A percentile compares a stretch with the other conserved stretches of the same genome.
These are phyloP conservation scores for Panagrolaimus sp. DNA, from an alignment of 1,140 invertebrate species.

Conservation along the genomic window DNA sequence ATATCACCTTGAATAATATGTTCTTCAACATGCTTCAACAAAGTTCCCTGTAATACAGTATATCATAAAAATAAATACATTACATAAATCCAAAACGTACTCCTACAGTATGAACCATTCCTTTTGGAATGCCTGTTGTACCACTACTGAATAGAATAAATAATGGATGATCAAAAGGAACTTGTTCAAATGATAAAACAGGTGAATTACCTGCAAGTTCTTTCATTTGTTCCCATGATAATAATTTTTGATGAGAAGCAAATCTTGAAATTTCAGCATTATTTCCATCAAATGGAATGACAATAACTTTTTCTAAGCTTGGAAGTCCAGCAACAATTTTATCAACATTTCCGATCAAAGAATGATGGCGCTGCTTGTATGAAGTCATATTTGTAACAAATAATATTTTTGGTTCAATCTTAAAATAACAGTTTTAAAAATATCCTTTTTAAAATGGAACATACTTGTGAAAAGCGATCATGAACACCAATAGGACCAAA, in stretches of 20 bases:
- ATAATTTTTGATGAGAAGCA: conserved; percentile 28
- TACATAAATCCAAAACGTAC: conserved; percentile 57
- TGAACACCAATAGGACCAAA: conserved; percentile 63
- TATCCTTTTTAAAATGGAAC: background rate
- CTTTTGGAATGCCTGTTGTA: conserved; percentile 66
- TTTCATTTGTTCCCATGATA: conserved; percentile 23
- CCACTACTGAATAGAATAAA: conserved; percentile 67
- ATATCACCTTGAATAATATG: conserved; percentile 64
- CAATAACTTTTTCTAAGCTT: conserved; percentile 61
- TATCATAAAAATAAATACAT: background rate
- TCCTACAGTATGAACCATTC: conserved; percentile 66
- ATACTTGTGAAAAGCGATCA: conserved; percentile 46
- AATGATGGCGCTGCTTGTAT: conserved; percentile 65
- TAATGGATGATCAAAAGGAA: conserved; percentile 66
- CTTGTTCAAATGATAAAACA: conserved; percentile 61
- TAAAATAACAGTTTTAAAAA: conserved; percentile 60
- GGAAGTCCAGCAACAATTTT: conserved; percentile 62
- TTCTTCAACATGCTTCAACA: conserved; percentile 65
- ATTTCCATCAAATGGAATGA: conserved; percentile 60
- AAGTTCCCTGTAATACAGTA: conserved; percentile 61
- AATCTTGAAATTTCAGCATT: conserved; percentile 55
- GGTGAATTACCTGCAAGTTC: background rate
- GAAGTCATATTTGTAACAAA: conserved; percentile 63
- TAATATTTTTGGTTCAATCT: conserved; percentile 63
- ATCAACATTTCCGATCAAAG: conserved; percentile 62